Evolutionary conservation across 2,113 vertebrate genomes (phyloP).

Genomic region (Perca fluviatilis): DNA sequence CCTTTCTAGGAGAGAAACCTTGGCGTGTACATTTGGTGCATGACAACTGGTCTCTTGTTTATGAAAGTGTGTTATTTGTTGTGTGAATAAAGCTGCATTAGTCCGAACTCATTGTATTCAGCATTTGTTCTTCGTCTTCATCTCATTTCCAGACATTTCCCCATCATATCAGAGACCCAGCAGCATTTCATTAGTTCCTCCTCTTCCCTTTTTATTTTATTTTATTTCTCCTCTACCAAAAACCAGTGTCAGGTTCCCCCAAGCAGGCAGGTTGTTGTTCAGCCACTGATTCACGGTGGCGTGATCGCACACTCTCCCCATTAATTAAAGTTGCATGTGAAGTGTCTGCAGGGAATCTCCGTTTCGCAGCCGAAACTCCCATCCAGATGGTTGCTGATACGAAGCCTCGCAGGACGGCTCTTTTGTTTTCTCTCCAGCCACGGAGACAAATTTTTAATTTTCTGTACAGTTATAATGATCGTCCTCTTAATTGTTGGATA

Average conservation of each 20-base stretch:
- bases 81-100: too few relatives aligned
- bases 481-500: slow-evolving; percentile 48
- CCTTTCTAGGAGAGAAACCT: too few relatives aligned
- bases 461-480: slow-evolving; percentile 41
- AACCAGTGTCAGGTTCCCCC: slow-evolving; percentile 43
- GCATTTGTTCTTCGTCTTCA: too few relatives aligned
- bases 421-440: slow-evolving; percentile 43
- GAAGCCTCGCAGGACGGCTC: slow-evolving; percentile 52
- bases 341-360: slow-evolving; percentile 61
- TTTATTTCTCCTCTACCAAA: background rate
- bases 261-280: slow-evolving; percentile 65
- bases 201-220: slow-evolving; percentile 4
- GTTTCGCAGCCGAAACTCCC: slow-evolving; percentile 46
- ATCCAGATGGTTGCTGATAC: slow-evolving; percentile 73
- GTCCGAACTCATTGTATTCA: too few relatives aligned
- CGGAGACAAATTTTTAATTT: slow-evolving; percentile 11
- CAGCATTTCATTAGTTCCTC: slow-evolving; percentile 69
- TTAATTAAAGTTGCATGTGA: slow-evolving; percentile 78
- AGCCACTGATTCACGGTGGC: slow-evolving; percentile 51
- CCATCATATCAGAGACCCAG: slow-evolving; percentile 12
- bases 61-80: too few relatives aligned
- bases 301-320: slow-evolving; percentile 52
- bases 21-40: too few relatives aligned
- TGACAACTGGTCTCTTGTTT: too few relatives aligned
- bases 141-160: too few relatives aligned